Evolutionary conservation across 2,797 vertebrate genomes (phyloP).

Genomic region (Apodemus agrarius): DNA sequence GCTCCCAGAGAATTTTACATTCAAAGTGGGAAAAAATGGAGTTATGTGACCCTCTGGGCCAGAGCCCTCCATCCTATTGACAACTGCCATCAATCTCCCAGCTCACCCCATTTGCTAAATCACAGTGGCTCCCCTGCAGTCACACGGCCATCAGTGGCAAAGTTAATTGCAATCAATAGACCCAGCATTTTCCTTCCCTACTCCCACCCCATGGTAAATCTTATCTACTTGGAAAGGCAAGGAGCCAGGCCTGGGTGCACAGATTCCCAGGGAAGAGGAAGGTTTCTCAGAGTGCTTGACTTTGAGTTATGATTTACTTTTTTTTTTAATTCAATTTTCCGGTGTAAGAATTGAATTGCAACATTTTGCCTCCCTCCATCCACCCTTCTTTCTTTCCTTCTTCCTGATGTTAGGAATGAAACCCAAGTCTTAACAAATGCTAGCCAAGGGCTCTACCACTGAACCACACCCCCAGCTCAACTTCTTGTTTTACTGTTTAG

Average conservation of each 20-base stretch:
- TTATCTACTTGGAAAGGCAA: background rate
- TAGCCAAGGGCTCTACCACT: background rate
- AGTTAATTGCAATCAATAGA: constrained; percentile 66
- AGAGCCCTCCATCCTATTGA: background rate
- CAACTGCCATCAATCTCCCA: constrained; percentile 53
- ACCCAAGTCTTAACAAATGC: background rate
- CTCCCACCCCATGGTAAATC: background rate
- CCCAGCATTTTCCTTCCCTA: background rate
- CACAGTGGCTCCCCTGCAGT: background rate
- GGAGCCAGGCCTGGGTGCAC: rapidly evolving
- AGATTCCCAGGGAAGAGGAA: rapidly evolving
- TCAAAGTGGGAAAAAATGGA: constrained; percentile 59
- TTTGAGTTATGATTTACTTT: background rate
- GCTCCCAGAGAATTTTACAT: constrained; percentile 61
- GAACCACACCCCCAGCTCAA: background rate
- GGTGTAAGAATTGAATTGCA: background rate
- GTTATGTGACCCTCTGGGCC: constrained; percentile 45
- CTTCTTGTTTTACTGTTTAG: background rate
- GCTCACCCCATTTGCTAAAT: constrained; percentile 16
- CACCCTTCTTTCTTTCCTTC: background rate
- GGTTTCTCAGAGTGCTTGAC: background rate
- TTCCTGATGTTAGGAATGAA: background rate
- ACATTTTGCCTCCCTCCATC: background rate
- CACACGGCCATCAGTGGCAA: background rate
- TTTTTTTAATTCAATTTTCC: background rate